Conservation (phyloP, 2,888 invertebrate species). For the Hydrotaea diabolus region DNA sequence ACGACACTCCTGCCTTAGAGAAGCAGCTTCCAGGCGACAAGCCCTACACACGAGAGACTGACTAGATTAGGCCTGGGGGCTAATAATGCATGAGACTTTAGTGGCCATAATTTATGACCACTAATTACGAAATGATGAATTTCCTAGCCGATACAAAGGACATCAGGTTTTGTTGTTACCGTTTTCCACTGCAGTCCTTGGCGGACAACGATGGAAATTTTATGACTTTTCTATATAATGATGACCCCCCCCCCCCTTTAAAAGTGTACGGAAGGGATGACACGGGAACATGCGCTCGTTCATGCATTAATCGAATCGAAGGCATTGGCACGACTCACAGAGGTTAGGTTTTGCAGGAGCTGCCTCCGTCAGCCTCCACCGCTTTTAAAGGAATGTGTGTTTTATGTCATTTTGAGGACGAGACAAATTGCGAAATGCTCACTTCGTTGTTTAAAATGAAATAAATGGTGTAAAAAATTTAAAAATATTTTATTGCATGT, state of each 20-base stretch:
- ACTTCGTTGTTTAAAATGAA: conserved; percentile 36
- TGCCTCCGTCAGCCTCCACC: background rate
- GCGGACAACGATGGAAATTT: background rate
- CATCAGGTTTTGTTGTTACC: background rate
- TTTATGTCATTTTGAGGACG: conserved; percentile 3
- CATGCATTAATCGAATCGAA: background rate
- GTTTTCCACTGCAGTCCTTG: background rate
- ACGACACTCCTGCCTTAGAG: background rate
- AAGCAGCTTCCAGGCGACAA: background rate
- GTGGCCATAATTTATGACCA: conserved; percentile 73
- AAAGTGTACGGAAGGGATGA: background rate
- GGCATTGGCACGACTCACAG: background rate
- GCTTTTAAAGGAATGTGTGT: background rate
- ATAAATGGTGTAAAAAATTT: conserved; percentile 61
- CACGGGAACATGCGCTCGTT: background rate
- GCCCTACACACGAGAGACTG: background rate
- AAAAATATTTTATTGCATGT: conserved; percentile 34
- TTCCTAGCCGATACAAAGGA: conserved; percentile 59
- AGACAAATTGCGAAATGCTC: conserved; percentile 35
- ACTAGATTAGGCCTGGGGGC: conserved; percentile 12
- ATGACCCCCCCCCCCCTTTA: too few relatives aligned
- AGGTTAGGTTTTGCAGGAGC: background rate
- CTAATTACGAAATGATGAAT: conserved; percentile 77
- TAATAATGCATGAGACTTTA: conserved; percentile 7
- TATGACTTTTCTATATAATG: conserved; percentile 32